Base-by-base conservation (phyloP, 2,113 vertebrate genomes). In the Dolichotis patagonum region DNA sequence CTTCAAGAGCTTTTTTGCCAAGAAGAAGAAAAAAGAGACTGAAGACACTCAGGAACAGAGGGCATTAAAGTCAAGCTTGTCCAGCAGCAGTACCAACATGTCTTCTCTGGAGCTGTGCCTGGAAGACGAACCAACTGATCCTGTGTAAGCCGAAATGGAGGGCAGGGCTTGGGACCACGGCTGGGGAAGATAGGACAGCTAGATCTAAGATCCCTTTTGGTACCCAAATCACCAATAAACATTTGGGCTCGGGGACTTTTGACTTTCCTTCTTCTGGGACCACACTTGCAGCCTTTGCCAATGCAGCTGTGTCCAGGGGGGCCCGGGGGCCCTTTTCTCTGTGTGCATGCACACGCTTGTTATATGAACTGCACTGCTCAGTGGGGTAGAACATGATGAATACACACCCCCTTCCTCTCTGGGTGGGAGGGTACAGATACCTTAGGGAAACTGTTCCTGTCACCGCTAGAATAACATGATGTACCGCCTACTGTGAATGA, bases 1-100 rank as follows among this genome's bases (percentile, higher is more conserved):
- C 0, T 99, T 99, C 77, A 99, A 99, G 97, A 99, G 98, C 75
- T 99, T 99, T 88, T 99, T 99, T 97, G 98, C 98, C 81, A 99
- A 99, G 98, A 99, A 99, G 98, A 99, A 99, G 98, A 99, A 98
- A 96, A 99, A 99, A 97, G 99, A 99, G 30, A 75, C 97, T 5
- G 93, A 97, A 8, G 88, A 97, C 11, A 73, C 96, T 5, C 94
- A 75, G 7, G 97, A 92, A 26, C 98, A 98, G 30, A 98, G 88
- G 1, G 96, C 93, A 49, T 97, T 99, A 69, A 99, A 99, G 96
- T 97, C 98, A 35, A 99, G 98, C 95, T 98, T 99, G 77, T 99
- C 99, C 16, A 99, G 98, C 67, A 98, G 99, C 86, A 98, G 99
- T 97, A 98, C 99, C 96, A 98, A 98, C 97, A 58, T 98, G 2